phyloP scores from a whole-genome alignment of 2,113 vertebrate species.

The Silurus glanis region DNA sequence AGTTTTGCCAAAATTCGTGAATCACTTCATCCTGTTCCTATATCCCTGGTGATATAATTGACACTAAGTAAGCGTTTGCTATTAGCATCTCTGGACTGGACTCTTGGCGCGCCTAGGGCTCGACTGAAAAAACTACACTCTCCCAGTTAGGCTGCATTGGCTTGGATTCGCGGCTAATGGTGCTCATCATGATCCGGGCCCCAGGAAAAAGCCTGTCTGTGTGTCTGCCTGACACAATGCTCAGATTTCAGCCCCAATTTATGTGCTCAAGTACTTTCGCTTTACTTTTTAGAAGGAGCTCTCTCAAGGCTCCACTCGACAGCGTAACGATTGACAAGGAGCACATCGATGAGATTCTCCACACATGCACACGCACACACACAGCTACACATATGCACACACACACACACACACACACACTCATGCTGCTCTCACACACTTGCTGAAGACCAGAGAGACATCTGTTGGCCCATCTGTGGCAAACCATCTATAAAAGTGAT shows the following conservation, averaged over 20 bases:
- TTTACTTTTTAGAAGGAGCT: conserved; percentile 47
- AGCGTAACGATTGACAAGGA: conserved; percentile 53
- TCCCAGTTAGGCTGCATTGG: conserved; percentile 51
- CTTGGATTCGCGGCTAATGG: conserved; percentile 52
- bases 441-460: conserved; percentile 54
- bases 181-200: conserved; percentile 47
- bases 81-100: conserved; percentile 52
- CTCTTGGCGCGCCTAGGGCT: conserved; percentile 62
- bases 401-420: conserved; percentile 25
- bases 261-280: conserved; percentile 47
- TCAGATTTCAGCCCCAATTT: conserved; percentile 54
- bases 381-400: conserved; percentile 11
- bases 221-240: conserved; percentile 44
- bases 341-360: conserved; percentile 42
- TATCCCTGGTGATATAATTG: conserved; percentile 45
- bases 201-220: conserved; percentile 40
- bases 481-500: conserved; percentile 55
- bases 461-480: conserved; percentile 57
- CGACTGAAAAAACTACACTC: conserved; percentile 64
- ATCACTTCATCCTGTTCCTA: conserved; percentile 44
- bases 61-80: conserved; percentile 27
- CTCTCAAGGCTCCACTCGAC: conserved; percentile 48
- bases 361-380: conserved; percentile 19
- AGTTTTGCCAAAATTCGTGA: conserved; percentile 1
- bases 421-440: conserved; percentile 38